Percentiles rank a stretch among this genome's conserved stretches.
These are phyloP conservation scores for Drosophila borealis DNA, from an alignment of 2,888 invertebrate genomes.

Conservation along the genomic window DNA sequence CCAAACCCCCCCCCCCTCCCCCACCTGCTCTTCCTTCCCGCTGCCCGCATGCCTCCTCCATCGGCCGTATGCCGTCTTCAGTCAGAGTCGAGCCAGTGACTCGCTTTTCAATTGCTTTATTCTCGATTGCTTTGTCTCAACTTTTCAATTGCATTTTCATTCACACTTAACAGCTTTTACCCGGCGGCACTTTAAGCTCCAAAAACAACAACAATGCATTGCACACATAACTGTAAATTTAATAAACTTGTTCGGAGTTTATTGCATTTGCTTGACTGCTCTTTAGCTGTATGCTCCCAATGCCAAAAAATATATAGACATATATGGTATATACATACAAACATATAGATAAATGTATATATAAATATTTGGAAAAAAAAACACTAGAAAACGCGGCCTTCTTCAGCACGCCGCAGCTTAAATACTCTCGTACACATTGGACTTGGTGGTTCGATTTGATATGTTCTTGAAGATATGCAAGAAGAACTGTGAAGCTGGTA, in stretches of 20 bases:
- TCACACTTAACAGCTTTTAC: constrained; percentile 47
- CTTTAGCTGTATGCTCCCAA: constrained; percentile 21
- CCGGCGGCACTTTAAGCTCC: constrained; percentile 49
- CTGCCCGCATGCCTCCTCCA: no score
- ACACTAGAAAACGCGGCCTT: constrained; percentile 4
- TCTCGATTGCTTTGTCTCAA: constrained; percentile 59
- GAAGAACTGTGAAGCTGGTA: background rate
- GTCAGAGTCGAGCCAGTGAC: background rate
- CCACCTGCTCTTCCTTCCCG: no score
- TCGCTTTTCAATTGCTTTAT: constrained; percentile 42
- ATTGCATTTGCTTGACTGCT: constrained; percentile 70
- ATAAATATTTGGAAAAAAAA: constrained; percentile 2
- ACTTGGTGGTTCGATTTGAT: no score
- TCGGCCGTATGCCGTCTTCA: no score
- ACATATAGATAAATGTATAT: background rate
- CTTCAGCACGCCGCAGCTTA: background rate
- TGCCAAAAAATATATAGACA: constrained; percentile 9
- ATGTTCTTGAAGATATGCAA: background rate
- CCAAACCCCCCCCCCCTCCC: no score
- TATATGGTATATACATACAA: background rate
- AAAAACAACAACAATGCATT: constrained; percentile 25
- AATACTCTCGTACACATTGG: background rate
- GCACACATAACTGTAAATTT: constrained; percentile 70
- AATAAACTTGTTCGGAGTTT: constrained; percentile 72
- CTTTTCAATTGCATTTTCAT: constrained; percentile 58